Conservation (phyloP, 1,140 invertebrate species). For the Anastrepha ludens region DNA sequence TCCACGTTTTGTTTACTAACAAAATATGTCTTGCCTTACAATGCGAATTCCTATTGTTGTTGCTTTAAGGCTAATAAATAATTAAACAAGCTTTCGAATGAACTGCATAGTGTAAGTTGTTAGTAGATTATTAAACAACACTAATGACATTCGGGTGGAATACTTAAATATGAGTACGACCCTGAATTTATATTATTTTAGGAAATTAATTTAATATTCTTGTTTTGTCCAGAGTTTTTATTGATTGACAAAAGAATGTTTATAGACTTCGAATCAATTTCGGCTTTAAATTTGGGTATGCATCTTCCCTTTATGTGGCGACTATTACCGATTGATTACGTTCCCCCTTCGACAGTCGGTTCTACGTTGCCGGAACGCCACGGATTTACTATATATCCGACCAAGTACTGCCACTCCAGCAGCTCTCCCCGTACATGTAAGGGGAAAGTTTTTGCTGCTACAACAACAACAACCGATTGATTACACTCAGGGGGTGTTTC, state of each 20-base stretch:
- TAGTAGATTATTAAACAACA: neutral
- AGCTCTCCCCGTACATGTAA: no score
- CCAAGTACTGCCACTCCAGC: no score
- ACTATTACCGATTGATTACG: no score
- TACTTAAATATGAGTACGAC: constrained; percentile 1
- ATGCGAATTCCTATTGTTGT: neutral
- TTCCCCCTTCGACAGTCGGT: no score
- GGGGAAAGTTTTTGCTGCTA: no score
- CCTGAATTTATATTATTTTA: neutral
- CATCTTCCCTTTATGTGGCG: no score
- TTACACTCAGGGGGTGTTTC: no score
- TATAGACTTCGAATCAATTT: no score
- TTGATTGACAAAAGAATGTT: neutral
- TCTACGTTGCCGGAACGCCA: no score
- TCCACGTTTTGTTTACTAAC: constrained; percentile 22
- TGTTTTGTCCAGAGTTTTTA: neutral
- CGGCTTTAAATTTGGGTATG: no score
- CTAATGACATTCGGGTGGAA: constrained; percentile 4
- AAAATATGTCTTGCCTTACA: neutral
- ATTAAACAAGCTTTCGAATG: neutral
- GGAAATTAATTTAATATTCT: constrained; percentile 7
- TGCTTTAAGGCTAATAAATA: constrained; percentile 2
- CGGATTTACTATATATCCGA: no score
- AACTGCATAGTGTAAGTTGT: neutral
- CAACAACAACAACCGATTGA: no score